Conservation (phyloP, 2,888 invertebrate species). For the Ectropis crepuscularia region DNA sequence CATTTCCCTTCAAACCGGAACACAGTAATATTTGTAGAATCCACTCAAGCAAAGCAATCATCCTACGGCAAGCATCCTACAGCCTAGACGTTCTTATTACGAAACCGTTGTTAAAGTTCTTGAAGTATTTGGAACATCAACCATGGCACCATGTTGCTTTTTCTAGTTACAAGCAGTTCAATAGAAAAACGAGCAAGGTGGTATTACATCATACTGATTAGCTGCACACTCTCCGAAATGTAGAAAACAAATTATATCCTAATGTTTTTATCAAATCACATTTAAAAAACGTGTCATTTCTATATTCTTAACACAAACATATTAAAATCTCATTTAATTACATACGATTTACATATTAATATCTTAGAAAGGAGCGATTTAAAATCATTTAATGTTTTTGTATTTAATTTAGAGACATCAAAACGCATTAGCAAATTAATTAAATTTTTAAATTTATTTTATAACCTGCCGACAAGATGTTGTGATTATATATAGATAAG, state of each 20-base stretch:
- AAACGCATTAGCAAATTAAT: conserved; percentile 31
- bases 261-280: not conserved
- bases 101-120: no score
- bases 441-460: conserved; percentile 26
- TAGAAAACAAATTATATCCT: not conserved
- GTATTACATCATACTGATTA: no score
- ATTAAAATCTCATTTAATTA: conserved; percentile 24
- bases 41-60: no score
- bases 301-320: conserved; percentile 3
- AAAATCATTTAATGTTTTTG: conserved; percentile 23
- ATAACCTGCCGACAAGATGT: conserved; percentile 24
- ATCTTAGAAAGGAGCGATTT: conserved; percentile 1
- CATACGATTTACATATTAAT: conserved; percentile 25
- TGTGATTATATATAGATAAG: conserved; percentile 28
- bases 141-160: no score
- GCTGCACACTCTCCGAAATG: no score
- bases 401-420: conserved; percentile 25
- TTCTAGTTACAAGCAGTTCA: no score
- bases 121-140: no score
- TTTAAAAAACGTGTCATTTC: conserved; percentile 3
- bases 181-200: no score
- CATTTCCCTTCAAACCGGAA: no score
- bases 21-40: no score
- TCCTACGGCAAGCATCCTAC: no score
- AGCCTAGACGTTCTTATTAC: no score